A percentile compares a stretch with the other conserved stretches of the same genome.
phyloP scores from a whole-genome alignment of 2,888 invertebrate genomes.

The Coleophora deauratella region DNA sequence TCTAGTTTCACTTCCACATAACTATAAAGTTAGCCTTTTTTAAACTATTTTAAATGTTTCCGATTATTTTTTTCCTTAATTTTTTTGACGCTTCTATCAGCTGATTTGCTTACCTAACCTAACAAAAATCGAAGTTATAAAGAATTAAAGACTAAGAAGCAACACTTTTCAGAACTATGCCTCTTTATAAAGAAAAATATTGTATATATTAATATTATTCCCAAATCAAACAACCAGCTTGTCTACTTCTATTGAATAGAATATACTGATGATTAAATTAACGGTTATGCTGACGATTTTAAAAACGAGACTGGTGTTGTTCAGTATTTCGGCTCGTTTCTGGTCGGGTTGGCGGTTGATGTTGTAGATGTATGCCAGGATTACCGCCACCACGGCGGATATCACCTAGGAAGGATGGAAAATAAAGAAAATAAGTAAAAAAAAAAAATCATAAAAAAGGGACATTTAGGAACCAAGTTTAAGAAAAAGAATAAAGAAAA shows the following conservation, averaged over 20 bases:
- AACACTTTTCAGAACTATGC: too few species aligned
- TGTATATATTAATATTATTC: too few species aligned
- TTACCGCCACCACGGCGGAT: slow-evolving; percentile 74
- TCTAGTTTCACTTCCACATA: too few species aligned
- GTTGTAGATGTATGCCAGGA: slow-evolving; percentile 75
- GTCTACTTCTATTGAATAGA: slow-evolving; percentile 69
- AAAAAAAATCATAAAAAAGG: slow-evolving; percentile 21
- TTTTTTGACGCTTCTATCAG: too few species aligned
- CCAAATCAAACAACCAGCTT: background rate
- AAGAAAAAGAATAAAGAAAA: slow-evolving; percentile 2
- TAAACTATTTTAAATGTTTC: too few species aligned
- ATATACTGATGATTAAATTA: slow-evolving; percentile 76
- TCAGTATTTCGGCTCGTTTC: slow-evolving; percentile 73
- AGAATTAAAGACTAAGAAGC: too few species aligned
- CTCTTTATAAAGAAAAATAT: too few species aligned
- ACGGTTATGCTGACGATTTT: slow-evolving; percentile 75
- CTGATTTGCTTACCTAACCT: too few species aligned
- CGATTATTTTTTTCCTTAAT: too few species aligned
- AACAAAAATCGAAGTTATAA: too few species aligned
- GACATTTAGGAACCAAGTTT: slow-evolving; percentile 17
- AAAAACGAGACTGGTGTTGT: slow-evolving; percentile 73
- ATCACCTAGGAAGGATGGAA: slow-evolving; percentile 63
- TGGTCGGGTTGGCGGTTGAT: slow-evolving; percentile 76
- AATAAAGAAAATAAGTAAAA: slow-evolving; percentile 32
- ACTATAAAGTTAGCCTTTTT: too few species aligned